Conservation (phyloP, 2,888 invertebrate species). For the Nomada fabriciana region DNA sequence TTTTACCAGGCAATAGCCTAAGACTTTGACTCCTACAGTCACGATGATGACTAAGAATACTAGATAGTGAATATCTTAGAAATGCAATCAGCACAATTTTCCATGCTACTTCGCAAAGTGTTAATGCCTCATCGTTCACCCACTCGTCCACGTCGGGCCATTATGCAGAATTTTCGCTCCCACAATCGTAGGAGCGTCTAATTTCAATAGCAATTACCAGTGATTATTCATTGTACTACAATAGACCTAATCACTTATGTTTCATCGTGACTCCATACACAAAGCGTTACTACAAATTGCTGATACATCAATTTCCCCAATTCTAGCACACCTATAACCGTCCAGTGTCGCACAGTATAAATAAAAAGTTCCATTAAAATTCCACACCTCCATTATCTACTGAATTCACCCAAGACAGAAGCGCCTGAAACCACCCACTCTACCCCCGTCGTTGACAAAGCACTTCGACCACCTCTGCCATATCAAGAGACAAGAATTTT, state of each 20-base stretch:
- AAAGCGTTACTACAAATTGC: too few relatives aligned
- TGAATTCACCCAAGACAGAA: too few relatives aligned
- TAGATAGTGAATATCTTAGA: neutral
- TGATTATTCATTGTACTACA: neutral
- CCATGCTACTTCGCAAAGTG: neutral
- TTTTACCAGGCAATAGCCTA: neutral
- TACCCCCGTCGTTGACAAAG: too few relatives aligned
- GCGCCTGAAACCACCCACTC: too few relatives aligned
- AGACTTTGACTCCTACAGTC: neutral
- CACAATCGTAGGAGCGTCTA: neutral
- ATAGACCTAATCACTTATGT: too few relatives aligned
- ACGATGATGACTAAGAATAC: neutral
- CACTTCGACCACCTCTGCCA: too few relatives aligned
- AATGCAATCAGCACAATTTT: neutral
- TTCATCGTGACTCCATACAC: too few relatives aligned
- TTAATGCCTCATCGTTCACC: slow-evolving; percentile 10
- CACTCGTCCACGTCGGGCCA: neutral
- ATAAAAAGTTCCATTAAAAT: too few relatives aligned
- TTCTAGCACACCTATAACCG: too few relatives aligned
- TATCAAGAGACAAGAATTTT: slow-evolving; percentile 11
- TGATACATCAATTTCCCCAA: too few relatives aligned
- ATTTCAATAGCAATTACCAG: neutral
- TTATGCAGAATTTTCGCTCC: neutral
- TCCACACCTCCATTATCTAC: too few relatives aligned
- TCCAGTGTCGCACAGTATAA: too few relatives aligned